phyloP scores from a whole-genome alignment of 2,113 vertebrate species.

The Platycercus adscitus region DNA sequence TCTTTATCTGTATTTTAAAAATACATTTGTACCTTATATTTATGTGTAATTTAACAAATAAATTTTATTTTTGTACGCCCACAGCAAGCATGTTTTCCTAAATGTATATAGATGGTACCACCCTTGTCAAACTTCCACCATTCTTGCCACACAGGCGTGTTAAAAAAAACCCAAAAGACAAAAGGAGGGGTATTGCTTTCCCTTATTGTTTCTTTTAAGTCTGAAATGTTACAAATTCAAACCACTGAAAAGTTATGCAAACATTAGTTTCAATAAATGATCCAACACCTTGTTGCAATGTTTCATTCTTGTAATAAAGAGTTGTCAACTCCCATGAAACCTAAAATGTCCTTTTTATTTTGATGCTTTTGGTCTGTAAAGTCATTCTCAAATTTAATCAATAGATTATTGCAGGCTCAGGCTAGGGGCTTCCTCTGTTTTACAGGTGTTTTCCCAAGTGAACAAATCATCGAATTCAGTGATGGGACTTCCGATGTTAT shows the following conservation, averaged over 20 bases:
- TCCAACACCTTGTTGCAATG: slow-evolving; percentile 47
- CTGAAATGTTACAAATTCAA: slow-evolving; percentile 29
- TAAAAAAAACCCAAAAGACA: background rate
- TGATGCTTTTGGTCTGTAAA: background rate
- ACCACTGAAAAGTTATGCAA: slow-evolving; percentile 58
- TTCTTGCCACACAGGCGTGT: slow-evolving; percentile 33
- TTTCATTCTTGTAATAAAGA: slow-evolving; percentile 70
- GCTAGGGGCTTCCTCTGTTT: background rate
- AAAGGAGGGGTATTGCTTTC: slow-evolving; percentile 8
- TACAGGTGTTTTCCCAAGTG: background rate
- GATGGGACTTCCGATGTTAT: background rate
- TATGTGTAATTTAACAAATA: slow-evolving; percentile 98
- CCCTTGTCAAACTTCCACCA: background rate
- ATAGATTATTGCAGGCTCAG: background rate
- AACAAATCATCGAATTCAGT: background rate
- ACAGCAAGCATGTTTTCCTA: slow-evolving; percentile 85
- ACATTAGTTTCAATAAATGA: slow-evolving; percentile 58
- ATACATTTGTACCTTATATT: slow-evolving; percentile 99
- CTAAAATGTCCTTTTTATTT: slow-evolving; percentile 34
- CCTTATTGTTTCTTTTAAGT: background rate
- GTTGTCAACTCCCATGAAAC: slow-evolving; percentile 26
- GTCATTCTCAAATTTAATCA: background rate
- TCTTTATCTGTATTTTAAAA: slow-evolving; percentile 99
- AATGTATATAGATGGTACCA: slow-evolving; percentile 56
- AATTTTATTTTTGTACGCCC: slow-evolving; percentile 99